Base-by-base conservation (phyloP, 2,113 vertebrate species). In the Perca flavescens region DNA sequence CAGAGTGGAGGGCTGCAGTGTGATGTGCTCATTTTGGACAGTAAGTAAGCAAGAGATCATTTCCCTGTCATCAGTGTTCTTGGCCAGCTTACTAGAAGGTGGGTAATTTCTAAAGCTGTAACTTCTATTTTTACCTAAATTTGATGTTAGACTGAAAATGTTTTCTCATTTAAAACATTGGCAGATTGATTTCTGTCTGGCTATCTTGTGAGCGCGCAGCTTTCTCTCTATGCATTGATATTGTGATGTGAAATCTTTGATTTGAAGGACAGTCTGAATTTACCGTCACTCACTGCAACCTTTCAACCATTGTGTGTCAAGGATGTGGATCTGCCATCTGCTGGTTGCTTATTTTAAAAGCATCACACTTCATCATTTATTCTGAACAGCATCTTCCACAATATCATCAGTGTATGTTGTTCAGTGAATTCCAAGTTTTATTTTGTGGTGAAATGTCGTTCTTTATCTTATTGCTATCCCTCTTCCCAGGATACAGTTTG, bases 281-380 rank as follows among this genome's bases (percentile, higher is more conserved):
- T 68, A 14, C 49, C 11, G 11, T 31, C 21, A 13, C n/a, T 58
- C 21, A 79, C 28, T 40, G 49, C 19, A 70, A 50, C 28, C 52
- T 62, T 58, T 49, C 31, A 71, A 13, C 16, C 52, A 74, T 16
- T 40, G 15, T 62, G 5, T 14, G 47, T 43, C 17, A 67, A 66
- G 25, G 43, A 60, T 15, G 47, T 36, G 13, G n/a, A 1, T 46
- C 53, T 86, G 50, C 63, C 75, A 66, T 56, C 83, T 84, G 65
- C 82, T 85, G 84, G 79, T 34, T 77, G 52, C n/a, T 66, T 14
- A 4, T 57, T 60, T 40, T 63, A 60, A 58, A 60, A 16, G 12
- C 49, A 50, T 28, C 28, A 52, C 10, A 43, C 6, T 52, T 52
- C 16, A 49, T 36, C 1, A 79, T 53, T 77, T 16, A 52, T 13